Evolutionary conservation across 2,888 invertebrate genomes (phyloP).

Genomic region (Bombylius discolor): DNA sequence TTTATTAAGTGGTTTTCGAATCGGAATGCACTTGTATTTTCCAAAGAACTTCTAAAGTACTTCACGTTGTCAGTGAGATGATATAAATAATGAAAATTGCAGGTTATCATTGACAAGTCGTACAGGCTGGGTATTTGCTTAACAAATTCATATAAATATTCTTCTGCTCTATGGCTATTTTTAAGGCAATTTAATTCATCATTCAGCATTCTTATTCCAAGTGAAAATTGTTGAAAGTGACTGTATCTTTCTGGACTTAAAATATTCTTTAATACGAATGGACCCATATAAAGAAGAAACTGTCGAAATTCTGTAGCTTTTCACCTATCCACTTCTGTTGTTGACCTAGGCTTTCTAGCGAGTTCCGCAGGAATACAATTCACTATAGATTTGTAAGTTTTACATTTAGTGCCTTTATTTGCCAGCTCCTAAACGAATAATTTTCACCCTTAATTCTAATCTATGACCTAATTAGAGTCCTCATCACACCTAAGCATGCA

Average conservation of each 20-base stretch:
- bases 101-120: no score
- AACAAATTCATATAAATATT: no score
- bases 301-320: conserved; percentile 13
- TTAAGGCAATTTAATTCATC: background rate
- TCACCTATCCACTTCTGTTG: conserved; percentile 10
- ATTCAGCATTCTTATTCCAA: background rate
- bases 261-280: conserved; percentile 7
- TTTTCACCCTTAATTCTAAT: background rate
- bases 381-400: background rate
- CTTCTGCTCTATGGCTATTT: background rate
- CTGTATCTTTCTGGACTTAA: background rate
- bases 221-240: background rate
- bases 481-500: conserved; percentile 11
- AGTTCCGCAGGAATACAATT: conserved; percentile 3
- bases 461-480: background rate
- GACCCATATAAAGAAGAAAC: conserved; percentile 12
- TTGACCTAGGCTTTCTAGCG: conserved; percentile 7
- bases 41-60: no score
- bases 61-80: no score
- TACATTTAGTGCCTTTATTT: background rate
- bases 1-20: no score
- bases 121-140: no score
- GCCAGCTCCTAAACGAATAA: background rate
- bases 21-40: no score
- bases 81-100: no score